Conservation (phyloP, 30 jellyfish, hydroid and myxozoan species). For the Mastigias papua region DNA sequence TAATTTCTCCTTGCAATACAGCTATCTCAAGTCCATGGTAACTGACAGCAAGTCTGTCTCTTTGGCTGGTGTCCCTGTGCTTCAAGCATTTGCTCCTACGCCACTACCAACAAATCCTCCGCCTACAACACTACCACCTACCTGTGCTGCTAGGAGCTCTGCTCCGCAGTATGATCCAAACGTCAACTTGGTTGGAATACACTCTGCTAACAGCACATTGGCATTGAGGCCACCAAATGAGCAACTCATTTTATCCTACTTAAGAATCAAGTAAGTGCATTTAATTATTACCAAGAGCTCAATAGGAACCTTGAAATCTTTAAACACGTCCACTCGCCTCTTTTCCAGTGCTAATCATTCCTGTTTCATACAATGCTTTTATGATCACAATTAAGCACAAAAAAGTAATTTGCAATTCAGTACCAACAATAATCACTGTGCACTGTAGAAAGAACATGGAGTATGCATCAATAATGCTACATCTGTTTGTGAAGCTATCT, state of each 20-base stretch:
- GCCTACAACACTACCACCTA: constrained; percentile 90
- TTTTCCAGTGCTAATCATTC: no score
- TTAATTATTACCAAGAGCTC: no score
- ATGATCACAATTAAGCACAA: no score
- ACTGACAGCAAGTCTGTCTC: constrained; percentile 46
- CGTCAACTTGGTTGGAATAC: constrained; percentile 64
- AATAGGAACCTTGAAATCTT: no score
- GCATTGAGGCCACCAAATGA: constrained; percentile 74
- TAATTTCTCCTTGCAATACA: constrained; percentile 29
- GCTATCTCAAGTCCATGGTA: constrained; percentile 44
- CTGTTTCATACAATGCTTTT: no score
- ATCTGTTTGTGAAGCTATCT: no score
- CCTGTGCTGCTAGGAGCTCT: constrained; percentile 83
- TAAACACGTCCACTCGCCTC: no score
- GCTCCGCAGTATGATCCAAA: constrained; percentile 57
- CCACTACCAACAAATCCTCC: constrained; percentile 80
- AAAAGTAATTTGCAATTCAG: no score
- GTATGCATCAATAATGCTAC: no score
- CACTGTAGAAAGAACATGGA: no score
- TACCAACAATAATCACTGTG: no score
- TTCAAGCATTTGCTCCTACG: constrained; percentile 39
- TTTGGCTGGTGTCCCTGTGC: constrained; percentile 77
- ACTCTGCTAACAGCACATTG: constrained; percentile 53
- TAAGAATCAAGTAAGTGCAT: constrained; percentile 55
- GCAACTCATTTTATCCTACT: constrained; percentile 33